Evolutionary conservation across 2,797 vertebrate species (phyloP), one percentile per base, ranked within the genome.

Genomic region (Enteromius treurensis): DNA sequence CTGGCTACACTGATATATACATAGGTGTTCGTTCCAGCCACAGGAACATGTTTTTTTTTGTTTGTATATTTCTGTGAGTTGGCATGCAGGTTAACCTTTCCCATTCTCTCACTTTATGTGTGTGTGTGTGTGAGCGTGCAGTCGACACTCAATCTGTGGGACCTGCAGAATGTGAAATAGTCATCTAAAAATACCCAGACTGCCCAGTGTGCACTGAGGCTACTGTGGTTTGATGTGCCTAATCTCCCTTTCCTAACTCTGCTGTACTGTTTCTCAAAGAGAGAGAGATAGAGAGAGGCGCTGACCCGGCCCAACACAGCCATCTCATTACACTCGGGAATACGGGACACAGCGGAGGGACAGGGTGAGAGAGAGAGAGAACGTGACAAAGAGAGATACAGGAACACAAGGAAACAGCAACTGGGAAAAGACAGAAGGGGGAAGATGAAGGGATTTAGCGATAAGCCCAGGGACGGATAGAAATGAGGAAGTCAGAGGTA

Each of bases 121-220:
- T 37, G 79, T 77, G 21, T 40, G 5, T 32, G 42, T 84, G 79
- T 80, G 53, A 19, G 37, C 47, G 58, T 49, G 78, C 76, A 73
- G 83, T 68, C 4, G 19, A 76, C n/a, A 21, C 53, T 37, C 29
- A 67, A 75, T 84, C 68, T 75, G 83, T 65, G 77, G 15, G 83
- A 65, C 68, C 80, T 84, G 64, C 75, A 81, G 58, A 82, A 87
- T 79, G 81, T 78, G 64, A 85, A 88, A 87, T 70, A 77, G 81
- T 85, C 83, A 73, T 87, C 87, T 87, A 88, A 85, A 88, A 88
- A 88, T 88, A 87, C 70, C 81, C 83, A 49, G 83, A 82, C 84
- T 77, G 81, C 85, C 80, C 79, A 84, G 79, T 81, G 79, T 88
- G 85, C 75, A 83, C 64, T 77, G 85, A 85, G 83, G 81, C 81